Conservation (phyloP, 1,140 invertebrate genomes). For the Rhopalosiphum padi region DNA sequence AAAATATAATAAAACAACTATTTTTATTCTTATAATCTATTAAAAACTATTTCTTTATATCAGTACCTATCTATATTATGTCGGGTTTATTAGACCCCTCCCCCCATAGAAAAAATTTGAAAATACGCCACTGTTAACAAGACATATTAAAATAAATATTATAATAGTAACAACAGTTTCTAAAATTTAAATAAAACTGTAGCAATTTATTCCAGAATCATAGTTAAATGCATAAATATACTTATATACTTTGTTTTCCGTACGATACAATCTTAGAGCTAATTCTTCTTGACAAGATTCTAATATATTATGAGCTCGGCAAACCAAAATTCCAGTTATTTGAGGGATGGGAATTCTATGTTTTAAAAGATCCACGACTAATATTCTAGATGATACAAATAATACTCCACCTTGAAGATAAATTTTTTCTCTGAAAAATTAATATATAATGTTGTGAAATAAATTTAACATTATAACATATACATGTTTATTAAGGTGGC, state of each 20-base stretch:
- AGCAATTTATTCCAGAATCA: background rate
- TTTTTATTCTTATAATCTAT: too few relatives aligned
- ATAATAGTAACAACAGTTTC: background rate
- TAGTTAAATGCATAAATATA: background rate
- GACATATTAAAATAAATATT: background rate
- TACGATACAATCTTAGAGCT: slow-evolving; percentile 85
- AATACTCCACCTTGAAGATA: slow-evolving; percentile 93
- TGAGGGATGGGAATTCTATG: slow-evolving; percentile 87
- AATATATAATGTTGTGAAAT: background rate
- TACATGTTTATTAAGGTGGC: background rate
- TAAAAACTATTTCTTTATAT: too few relatives aligned
- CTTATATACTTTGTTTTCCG: slow-evolving; percentile 82
- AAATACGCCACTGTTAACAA: too few relatives aligned
- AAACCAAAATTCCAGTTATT: slow-evolving; percentile 84
- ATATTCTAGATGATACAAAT: slow-evolving; percentile 90
- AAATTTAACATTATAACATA: background rate
- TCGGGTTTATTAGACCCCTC: too few relatives aligned
- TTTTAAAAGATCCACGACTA: slow-evolving; percentile 96
- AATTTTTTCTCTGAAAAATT: slow-evolving; percentile 71
- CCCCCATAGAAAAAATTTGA: too few relatives aligned
- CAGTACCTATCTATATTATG: too few relatives aligned
- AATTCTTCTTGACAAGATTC: slow-evolving; percentile 96
- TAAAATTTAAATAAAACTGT: background rate
- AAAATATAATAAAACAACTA: too few relatives aligned
- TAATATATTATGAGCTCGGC: slow-evolving; percentile 90